These are phyloP conservation scores for Thunnus maccoyii DNA, from an alignment of 2,113 vertebrate species.

Conservation along the genomic window DNA sequence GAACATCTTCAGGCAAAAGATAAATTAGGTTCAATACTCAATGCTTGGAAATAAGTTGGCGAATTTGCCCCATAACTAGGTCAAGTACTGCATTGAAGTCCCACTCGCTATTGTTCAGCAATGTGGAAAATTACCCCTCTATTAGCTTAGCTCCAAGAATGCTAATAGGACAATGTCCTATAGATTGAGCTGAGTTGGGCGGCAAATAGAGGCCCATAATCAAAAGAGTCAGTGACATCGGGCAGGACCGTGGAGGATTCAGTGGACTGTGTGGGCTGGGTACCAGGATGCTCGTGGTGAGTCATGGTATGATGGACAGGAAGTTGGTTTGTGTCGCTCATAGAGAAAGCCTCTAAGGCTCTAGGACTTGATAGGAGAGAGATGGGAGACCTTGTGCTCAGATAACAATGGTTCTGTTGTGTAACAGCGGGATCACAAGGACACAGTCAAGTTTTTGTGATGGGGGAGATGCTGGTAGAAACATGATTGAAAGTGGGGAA, in stretches of 20 bases:
- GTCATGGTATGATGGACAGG: constrained; percentile 71
- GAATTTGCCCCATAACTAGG: constrained; percentile 22
- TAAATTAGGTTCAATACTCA: not conserved
- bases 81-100: constrained; percentile 38
- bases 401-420: constrained; percentile 76
- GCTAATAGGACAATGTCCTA: constrained; percentile 68
- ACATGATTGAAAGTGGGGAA: constrained; percentile 64
- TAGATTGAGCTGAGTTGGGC: constrained; percentile 50
- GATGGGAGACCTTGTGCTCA: constrained; percentile 65
- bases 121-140: constrained; percentile 60
- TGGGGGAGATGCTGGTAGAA: constrained; percentile 58
- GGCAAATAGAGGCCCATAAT: constrained; percentile 48
- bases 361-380: constrained; percentile 57
- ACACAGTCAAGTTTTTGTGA: constrained; percentile 71
- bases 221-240: constrained; percentile 76
- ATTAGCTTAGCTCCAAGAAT: constrained; percentile 58
- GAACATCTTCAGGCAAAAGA: not conserved
- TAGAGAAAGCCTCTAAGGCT: constrained; percentile 64
- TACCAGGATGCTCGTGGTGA: constrained; percentile 68
- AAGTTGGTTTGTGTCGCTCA: constrained; percentile 65
- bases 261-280: constrained; percentile 54
- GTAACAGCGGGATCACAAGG: constrained; percentile 58
- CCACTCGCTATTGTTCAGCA: constrained; percentile 61
- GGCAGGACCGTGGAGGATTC: constrained; percentile 36
- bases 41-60: not conserved